A percentile compares a stretch with the other conserved stretches of the same genome.
These are phyloP conservation scores for Idris sp. DNA, from an alignment of 1,140 invertebrate genomes.

Conservation along the genomic window DNA sequence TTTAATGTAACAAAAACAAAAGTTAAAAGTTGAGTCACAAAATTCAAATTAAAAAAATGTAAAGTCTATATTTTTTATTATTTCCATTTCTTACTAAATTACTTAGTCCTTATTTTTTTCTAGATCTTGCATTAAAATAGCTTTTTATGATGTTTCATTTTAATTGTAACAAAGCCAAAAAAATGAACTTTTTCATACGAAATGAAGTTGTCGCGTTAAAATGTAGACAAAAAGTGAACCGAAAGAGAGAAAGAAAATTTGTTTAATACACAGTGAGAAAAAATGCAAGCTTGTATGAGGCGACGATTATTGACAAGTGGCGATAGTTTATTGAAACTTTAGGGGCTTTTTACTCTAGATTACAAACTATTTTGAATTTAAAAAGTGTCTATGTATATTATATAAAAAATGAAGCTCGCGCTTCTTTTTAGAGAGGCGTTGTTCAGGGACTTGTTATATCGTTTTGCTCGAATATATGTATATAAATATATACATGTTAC, in stretches of 20 bases:
- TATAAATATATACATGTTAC: slow-evolving; percentile 64
- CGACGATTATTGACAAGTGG: slow-evolving; percentile 37
- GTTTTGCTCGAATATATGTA: slow-evolving; percentile 65
- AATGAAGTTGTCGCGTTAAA: slow-evolving; percentile 19
- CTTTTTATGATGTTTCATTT: no score
- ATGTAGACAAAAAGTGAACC: background rate
- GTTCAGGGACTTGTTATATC: slow-evolving; percentile 65
- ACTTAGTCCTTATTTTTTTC: no score
- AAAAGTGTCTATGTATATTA: slow-evolving; percentile 62
- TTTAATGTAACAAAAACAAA: no score
- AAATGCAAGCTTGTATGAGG: slow-evolving; percentile 23
- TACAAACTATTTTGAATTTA: slow-evolving; percentile 55
- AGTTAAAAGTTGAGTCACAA: no score
- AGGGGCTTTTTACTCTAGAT: slow-evolving; percentile 62
- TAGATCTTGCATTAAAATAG: no score
- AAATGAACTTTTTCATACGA: slow-evolving; percentile 16
- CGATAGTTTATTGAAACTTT: slow-evolving; percentile 58
- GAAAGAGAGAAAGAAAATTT: slow-evolving; percentile 1
- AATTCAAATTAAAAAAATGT: no score
- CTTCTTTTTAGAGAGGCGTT: slow-evolving; percentile 57
- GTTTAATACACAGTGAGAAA: slow-evolving; percentile 13
- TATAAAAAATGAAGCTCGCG: slow-evolving; percentile 56
- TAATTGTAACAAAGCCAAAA: background rate
- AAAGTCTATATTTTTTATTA: no score
- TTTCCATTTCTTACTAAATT: no score